Percentiles rank a stretch among this genome's conserved stretches.
These are phyloP conservation scores for Rhinolophus sinicus DNA, from an alignment of 2,113 vertebrate genomes.

Conservation along the genomic window DNA sequence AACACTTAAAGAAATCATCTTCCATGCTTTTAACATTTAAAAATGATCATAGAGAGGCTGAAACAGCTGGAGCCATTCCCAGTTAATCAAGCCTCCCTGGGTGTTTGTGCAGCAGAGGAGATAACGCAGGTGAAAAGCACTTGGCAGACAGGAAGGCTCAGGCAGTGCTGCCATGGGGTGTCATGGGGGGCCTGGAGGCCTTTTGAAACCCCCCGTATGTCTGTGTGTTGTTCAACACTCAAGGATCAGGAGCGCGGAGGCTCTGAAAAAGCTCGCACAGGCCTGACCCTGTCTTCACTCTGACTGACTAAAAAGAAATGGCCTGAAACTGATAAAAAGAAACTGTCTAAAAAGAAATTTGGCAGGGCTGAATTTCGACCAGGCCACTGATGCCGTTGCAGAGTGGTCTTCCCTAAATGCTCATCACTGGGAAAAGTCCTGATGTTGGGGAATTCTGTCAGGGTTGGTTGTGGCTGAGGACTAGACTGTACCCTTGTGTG, in stretches of 20 bases:
- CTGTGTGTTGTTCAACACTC: background rate
- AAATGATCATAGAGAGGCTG: background rate
- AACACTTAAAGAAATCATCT: slow-evolving; percentile 7
- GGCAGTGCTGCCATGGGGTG: fast-evolving
- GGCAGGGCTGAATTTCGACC: background rate
- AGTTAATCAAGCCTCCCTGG: background rate
- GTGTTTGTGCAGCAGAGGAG: background rate
- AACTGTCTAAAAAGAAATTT: no score
- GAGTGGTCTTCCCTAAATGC: background rate
- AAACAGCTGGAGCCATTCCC: background rate
- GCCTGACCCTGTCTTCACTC: background rate
- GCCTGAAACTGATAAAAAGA: no score
- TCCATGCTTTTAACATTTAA: background rate
- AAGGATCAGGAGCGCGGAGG: fast-evolving
- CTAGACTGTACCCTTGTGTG: background rate
- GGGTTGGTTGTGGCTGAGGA: background rate
- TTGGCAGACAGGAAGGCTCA: fast-evolving
- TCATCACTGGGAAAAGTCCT: background rate
- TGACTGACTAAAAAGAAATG: background rate
- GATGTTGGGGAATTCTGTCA: background rate
- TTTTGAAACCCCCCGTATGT: background rate
- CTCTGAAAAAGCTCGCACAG: background rate
- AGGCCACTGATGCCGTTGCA: background rate
- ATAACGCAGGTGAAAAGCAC: no score
- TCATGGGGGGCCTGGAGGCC: background rate